phyloP scores from a whole-genome alignment of 2,797 vertebrate genomes.

The Molossus alvarezi region DNA sequence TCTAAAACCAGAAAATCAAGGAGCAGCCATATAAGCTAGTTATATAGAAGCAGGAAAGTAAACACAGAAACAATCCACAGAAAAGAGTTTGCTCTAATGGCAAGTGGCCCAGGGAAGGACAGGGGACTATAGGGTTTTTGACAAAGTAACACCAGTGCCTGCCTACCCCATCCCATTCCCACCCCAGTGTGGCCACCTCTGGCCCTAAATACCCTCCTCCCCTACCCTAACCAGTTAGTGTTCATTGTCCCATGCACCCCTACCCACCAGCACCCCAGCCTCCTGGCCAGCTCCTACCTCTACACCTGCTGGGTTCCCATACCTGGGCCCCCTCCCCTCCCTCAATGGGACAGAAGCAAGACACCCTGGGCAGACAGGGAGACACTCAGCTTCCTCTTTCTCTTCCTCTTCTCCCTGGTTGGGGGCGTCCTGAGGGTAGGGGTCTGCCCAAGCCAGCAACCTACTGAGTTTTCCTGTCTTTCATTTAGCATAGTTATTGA shows the following conservation, averaged over 20 bases:
- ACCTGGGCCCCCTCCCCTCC: not conserved
- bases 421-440: not conserved
- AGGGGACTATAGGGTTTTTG: not conserved
- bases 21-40: not conserved
- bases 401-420: not conserved
- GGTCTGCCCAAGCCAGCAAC: not conserved
- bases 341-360: not conserved
- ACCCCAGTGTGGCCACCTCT: not conserved
- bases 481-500: conserved; percentile 19
- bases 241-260: not conserved
- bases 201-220: not conserved
- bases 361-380: not conserved
- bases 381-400: not conserved
- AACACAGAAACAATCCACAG: not conserved
- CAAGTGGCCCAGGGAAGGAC: not conserved
- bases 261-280: not conserved
- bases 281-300: not conserved
- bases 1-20: not conserved
- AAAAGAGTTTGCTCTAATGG: not conserved
- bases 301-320: not conserved
- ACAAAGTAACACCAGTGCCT: not conserved
- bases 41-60: not conserved
- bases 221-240: not conserved
- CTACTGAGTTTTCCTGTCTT: not conserved
- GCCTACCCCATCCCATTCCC: not conserved